phyloP scores from a whole-genome alignment of 2,888 invertebrate genomes.

The Trypoxylon attenuatum region DNA sequence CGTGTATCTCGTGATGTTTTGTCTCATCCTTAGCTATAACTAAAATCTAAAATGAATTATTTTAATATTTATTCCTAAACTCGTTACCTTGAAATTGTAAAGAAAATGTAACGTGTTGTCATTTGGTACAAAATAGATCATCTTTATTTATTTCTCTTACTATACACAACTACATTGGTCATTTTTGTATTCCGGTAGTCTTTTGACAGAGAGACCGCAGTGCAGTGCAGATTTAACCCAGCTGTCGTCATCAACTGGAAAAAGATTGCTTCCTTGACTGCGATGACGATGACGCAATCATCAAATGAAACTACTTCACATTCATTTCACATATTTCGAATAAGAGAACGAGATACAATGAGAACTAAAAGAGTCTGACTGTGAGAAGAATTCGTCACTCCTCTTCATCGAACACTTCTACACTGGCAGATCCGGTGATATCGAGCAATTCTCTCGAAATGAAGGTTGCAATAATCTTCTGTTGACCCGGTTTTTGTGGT shows the following conservation, averaged over 20 bases:
- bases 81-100: too few relatives aligned
- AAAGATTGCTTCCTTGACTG: neutral
- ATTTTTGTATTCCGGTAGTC: neutral
- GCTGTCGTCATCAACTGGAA: conserved; percentile 11
- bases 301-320: neutral
- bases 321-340: neutral
- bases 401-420: conserved; percentile 76
- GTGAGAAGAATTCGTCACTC: conserved; percentile 23
- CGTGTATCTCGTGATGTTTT: too few relatives aligned
- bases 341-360: conserved; percentile 1
- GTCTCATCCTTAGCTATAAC: too few relatives aligned
- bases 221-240: conserved; percentile 1
- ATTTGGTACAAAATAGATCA: conserved; percentile 3
- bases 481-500: conserved; percentile 80
- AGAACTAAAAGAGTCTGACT: too few relatives aligned
- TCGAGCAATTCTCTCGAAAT: conserved; percentile 82
- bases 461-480: conserved; percentile 83
- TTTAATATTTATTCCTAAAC: too few relatives aligned
- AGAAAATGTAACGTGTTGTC: neutral
- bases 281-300: conserved; percentile 6
- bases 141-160: neutral
- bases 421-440: conserved; percentile 80
- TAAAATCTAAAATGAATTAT: too few relatives aligned
- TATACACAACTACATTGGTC: neutral
- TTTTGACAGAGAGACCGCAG: neutral